These are phyloP conservation scores for Phaedon cochleariae DNA, from an alignment of 2,888 invertebrate species.

Conservation along the genomic window DNA sequence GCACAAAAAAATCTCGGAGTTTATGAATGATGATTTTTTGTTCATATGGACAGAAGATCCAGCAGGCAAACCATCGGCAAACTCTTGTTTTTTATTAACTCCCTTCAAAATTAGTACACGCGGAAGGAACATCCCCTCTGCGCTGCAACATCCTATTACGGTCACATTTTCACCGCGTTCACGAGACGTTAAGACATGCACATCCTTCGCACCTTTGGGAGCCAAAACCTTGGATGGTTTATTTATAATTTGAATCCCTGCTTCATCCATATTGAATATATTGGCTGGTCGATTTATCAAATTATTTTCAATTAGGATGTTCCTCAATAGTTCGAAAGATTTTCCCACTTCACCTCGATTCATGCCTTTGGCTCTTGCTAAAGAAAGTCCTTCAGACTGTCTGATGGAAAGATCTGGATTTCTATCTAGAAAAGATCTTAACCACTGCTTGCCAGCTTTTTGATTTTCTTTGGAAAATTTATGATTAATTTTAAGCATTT, in stretches of 20 bases:
- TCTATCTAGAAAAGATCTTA: not conserved
- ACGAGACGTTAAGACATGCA: slow-evolving; percentile 16
- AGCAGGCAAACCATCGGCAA: not conserved
- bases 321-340: slow-evolving; percentile 1
- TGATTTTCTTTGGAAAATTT: no score
- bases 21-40: not conserved
- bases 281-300: slow-evolving; percentile 4
- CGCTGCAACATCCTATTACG: slow-evolving; percentile 3
- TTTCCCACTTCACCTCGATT: not conserved
- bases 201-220: slow-evolving; percentile 18
- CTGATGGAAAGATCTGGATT: not conserved
- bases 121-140: slow-evolving; percentile 1
- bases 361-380: not conserved
- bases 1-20: slow-evolving; percentile 3
- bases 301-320: slow-evolving; percentile 1
- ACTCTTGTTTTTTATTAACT: not conserved
- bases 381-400: not conserved
- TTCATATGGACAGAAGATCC: not conserved
- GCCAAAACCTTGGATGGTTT: slow-evolving; percentile 15
- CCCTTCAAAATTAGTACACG: not conserved
- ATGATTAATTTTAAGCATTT: no score
- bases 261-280: slow-evolving; percentile 20
- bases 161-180: slow-evolving; percentile 21
- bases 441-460: no score
- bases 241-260: slow-evolving; percentile 20